These are phyloP conservation scores for Leptoteleia sp. DNA, from an alignment of 1,140 invertebrate species.

Conservation along the genomic window DNA sequence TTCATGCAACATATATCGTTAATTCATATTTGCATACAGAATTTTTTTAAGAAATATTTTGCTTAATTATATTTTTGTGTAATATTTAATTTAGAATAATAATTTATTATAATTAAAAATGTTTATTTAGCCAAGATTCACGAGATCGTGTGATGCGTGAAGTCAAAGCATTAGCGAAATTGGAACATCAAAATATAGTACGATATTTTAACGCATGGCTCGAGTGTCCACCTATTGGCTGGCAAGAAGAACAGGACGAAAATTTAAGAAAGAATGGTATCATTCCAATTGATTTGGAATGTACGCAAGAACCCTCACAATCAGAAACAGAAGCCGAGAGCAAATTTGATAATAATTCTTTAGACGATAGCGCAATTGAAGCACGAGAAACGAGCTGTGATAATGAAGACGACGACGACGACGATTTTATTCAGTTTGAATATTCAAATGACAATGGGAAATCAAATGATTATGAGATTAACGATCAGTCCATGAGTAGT, in stretches of 20 bases:
- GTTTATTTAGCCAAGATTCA: constrained; percentile 85
- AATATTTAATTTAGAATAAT: too few relatives aligned
- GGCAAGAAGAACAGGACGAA: constrained; percentile 91
- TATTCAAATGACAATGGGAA: constrained; percentile 65
- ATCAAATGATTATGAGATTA: constrained; percentile 9
- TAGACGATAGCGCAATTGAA: constrained; percentile 71
- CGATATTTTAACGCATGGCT: constrained; percentile 97
- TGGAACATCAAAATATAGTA: constrained; percentile 97
- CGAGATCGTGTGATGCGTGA: constrained; percentile 94
- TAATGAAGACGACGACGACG: constrained; percentile 63
- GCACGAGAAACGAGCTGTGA: constrained; percentile 69
- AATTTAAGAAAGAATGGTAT: constrained; percentile 78
- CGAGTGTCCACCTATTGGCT: constrained; percentile 92
- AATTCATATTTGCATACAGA: too few relatives aligned
- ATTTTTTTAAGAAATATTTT: too few relatives aligned
- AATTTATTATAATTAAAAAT: too few relatives aligned
- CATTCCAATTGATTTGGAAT: constrained; percentile 66
- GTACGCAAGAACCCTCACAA: constrained; percentile 68
- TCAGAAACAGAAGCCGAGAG: constrained; percentile 64
- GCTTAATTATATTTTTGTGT: too few relatives aligned
- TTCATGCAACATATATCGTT: too few relatives aligned
- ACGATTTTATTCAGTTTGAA: constrained; percentile 84
- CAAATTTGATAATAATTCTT: constrained; percentile 71
- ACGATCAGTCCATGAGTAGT: constrained; percentile 12
- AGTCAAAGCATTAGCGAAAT: constrained; percentile 94